Percentiles rank a stretch among this genome's conserved stretches.
phyloP scores from a whole-genome alignment of 2,888 invertebrate genomes.

The Ellobium chinense region DNA sequence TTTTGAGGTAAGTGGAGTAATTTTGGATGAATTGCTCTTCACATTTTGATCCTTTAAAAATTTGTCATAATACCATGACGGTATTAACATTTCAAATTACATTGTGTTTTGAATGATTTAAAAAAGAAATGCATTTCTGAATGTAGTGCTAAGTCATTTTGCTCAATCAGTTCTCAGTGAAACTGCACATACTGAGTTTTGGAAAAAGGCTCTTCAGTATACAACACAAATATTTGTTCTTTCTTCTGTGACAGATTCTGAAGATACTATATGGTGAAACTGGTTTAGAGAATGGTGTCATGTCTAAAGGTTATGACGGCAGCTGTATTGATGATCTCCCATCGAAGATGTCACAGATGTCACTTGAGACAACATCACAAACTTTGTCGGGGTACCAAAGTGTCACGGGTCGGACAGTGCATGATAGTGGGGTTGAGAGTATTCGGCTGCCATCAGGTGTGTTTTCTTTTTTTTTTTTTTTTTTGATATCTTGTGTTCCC shows the following conservation, averaged over 20 bases:
- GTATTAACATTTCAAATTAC: too few species aligned
- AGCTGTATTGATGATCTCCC: constrained; percentile 12
- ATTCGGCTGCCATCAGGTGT: not conserved
- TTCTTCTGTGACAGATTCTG: constrained; percentile 38
- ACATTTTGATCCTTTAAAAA: too few species aligned
- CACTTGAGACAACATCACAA: not conserved
- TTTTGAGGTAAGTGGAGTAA: too few species aligned
- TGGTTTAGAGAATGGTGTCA: not conserved
- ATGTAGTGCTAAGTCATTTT: too few species aligned
- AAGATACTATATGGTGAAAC: constrained; percentile 30
- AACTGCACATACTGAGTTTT: too few species aligned
- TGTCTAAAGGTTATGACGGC: not conserved
- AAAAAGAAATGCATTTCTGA: too few species aligned
- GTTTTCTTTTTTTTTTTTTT: not conserved
- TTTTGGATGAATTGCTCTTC: too few species aligned
- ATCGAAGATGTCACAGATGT: constrained; percentile 9
- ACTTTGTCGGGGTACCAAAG: not conserved
- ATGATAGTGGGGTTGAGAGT: constrained; percentile 1
- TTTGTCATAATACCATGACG: too few species aligned
- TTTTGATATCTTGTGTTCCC: not conserved
- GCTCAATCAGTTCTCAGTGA: too few species aligned
- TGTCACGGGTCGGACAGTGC: not conserved
- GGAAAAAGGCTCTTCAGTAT: too few species aligned
- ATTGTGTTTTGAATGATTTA: too few species aligned
- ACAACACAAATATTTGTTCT: too few species aligned